Percentiles rank a stretch among this genome's conserved stretches.
phyloP scores from a whole-genome alignment of 2,888 invertebrate genomes.

The Tipula vernalis region DNA sequence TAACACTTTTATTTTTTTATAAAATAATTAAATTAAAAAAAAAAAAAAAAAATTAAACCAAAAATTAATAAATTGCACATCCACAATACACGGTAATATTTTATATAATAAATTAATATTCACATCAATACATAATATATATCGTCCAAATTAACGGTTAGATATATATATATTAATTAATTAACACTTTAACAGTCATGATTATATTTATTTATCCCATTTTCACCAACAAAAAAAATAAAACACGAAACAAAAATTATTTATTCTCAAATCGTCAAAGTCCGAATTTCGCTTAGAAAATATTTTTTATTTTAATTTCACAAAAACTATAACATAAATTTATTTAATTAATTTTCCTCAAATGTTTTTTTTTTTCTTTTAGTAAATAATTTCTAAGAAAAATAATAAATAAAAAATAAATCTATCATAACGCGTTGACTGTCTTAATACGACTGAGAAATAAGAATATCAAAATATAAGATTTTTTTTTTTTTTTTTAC shows the following conservation, averaged over 20 bases:
- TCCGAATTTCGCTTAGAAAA: neutral
- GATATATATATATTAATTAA: neutral
- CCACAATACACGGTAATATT: neutral
- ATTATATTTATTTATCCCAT: neutral
- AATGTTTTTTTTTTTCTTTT: neutral
- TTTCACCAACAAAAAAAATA: neutral
- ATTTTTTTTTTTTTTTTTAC: slow-evolving; percentile 5
- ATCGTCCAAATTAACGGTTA: neutral
- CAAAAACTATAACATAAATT: neutral
- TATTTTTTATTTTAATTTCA: too few relatives aligned
- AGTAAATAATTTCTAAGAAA: neutral
- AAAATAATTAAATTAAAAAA: neutral
- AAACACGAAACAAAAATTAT: neutral
- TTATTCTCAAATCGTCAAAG: neutral
- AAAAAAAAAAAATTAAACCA: neutral
- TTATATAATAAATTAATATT: neutral
- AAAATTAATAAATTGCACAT: neutral
- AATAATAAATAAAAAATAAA: slow-evolving; percentile 7
- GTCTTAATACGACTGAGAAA: slow-evolving; percentile 8
- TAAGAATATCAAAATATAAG: neutral
- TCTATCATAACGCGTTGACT: slow-evolving; percentile 7
- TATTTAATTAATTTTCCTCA: neutral
- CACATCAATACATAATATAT: neutral
- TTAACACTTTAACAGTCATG: neutral
- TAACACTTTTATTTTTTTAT: neutral